Conservation (phyloP, 1,140 invertebrate genomes). For the Carposina sasakii region DNA sequence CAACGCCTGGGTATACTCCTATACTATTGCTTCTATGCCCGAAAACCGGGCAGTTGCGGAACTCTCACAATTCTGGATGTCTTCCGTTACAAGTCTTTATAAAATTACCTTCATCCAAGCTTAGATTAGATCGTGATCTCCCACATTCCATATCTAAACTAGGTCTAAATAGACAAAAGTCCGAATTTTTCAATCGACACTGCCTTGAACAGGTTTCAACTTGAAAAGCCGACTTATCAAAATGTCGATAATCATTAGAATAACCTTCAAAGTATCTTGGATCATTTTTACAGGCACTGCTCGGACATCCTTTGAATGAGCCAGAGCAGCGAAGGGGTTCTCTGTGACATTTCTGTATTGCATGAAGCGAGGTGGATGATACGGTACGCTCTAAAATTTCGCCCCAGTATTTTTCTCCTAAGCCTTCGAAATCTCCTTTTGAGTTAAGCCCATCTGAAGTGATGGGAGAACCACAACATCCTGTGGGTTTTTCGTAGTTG, state of each 20-base stretch:
- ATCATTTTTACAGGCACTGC: slow-evolving; percentile 50
- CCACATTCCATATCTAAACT: slow-evolving; percentile 53
- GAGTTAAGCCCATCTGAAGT: slow-evolving; percentile 66
- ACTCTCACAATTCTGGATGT: slow-evolving; percentile 71
- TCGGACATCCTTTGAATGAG: slow-evolving; percentile 64
- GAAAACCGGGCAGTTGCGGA: slow-evolving; percentile 65
- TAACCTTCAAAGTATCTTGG: slow-evolving; percentile 65
- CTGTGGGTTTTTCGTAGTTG: slow-evolving; percentile 62
- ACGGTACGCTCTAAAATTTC: slow-evolving; percentile 82
- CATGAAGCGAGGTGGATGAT: slow-evolving; percentile 79
- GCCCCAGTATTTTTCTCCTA: slow-evolving; percentile 85
- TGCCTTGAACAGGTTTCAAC: slow-evolving; percentile 66
- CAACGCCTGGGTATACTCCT: slow-evolving; percentile 58
- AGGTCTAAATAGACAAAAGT: slow-evolving; percentile 64
- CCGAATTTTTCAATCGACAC: slow-evolving; percentile 63
- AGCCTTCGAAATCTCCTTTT: slow-evolving; percentile 77
- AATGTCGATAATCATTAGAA: slow-evolving; percentile 57
- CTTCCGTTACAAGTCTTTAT: slow-evolving; percentile 65
- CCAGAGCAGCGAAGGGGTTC: slow-evolving; percentile 61
- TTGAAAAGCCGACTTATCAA: slow-evolving; percentile 65
- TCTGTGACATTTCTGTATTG: slow-evolving; percentile 74
- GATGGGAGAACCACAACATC: slow-evolving; percentile 63
- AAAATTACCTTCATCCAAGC: slow-evolving; percentile 67
- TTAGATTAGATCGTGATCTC: slow-evolving; percentile 65
- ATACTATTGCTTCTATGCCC: slow-evolving; percentile 71